These are phyloP conservation scores for Nettapus auritus DNA, from an alignment of 2,113 vertebrate genomes.

Conservation along the genomic window DNA sequence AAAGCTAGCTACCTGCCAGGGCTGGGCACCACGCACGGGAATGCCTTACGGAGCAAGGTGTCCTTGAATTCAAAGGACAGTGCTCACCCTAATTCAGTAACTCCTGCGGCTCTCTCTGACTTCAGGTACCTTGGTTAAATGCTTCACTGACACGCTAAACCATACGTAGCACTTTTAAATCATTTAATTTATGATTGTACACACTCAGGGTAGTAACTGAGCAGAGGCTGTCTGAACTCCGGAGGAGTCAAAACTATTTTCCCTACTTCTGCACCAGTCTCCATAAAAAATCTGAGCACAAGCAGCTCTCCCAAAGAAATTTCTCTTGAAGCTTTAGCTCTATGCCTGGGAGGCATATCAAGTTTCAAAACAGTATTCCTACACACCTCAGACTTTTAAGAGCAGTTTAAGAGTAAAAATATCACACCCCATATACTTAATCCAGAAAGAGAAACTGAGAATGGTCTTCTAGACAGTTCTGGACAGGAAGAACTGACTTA, in stretches of 20 bases:
- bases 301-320: background rate
- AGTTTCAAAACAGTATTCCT: constrained; percentile 3
- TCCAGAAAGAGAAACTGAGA: background rate
- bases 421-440: background rate
- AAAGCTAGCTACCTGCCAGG: background rate
- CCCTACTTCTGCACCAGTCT: background rate
- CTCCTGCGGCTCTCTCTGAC: background rate
- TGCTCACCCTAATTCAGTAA: background rate
- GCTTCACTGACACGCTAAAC: background rate
- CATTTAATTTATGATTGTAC: background rate
- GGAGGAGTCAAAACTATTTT: background rate
- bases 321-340: background rate
- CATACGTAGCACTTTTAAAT: background rate
- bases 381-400: background rate
- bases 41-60: background rate
- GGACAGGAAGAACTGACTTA: background rate
- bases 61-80: background rate
- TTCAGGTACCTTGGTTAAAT: background rate
- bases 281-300: background rate
- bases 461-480: background rate
- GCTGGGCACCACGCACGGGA: background rate
- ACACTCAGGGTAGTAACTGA: background rate
- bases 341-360: background rate
- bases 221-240: background rate
- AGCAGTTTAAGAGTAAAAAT: background rate